A percentile compares a stretch with the other conserved stretches of the same genome.
phyloP scores from a whole-genome alignment of 2,113 vertebrate species.

The Corythoichthys haematopterus region DNA sequence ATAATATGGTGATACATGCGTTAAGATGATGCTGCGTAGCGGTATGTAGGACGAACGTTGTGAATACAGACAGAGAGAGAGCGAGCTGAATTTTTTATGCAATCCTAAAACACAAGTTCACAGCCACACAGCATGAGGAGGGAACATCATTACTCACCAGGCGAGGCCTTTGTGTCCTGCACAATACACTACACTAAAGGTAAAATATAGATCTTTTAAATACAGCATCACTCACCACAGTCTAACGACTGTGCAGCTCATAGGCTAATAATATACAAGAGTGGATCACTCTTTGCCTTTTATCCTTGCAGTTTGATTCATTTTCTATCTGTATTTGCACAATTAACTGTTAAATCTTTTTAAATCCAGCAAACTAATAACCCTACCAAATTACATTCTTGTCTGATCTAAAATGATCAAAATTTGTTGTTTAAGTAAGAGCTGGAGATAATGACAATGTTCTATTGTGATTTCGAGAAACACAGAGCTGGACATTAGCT shows the following conservation, averaged over 20 bases:
- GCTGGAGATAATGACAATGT: too few species aligned
- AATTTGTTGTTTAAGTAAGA: neutral
- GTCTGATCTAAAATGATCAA: neutral
- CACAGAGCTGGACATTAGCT: neutral
- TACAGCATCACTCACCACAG: neutral
- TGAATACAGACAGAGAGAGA: slow-evolving; percentile 37
- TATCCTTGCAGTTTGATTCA: too few species aligned
- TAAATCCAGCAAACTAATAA: neutral
- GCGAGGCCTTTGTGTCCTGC: neutral
- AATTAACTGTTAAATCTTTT: neutral
- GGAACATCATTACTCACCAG: slow-evolving; percentile 33
- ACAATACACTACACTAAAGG: neutral
- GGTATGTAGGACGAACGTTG: slow-evolving; percentile 66
- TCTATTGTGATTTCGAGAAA: too few species aligned
- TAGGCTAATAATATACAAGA: neutral
- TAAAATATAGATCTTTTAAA: slow-evolving; percentile 2
- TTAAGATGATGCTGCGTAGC: slow-evolving; percentile 33
- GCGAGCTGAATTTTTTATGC: slow-evolving; percentile 68
- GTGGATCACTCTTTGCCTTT: neutral
- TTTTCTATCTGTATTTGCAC: too few species aligned
- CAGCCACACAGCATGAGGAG: slow-evolving; percentile 37
- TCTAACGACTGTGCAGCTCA: neutral
- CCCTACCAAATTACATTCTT: neutral
- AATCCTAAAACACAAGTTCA: slow-evolving; percentile 62
- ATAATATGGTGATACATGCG: slow-evolving; percentile 38